Percentiles rank a stretch among this genome's conserved stretches.
These are phyloP conservation scores for Macaria liturata DNA, from an alignment of 2,888 invertebrate genomes.

Conservation along the genomic window DNA sequence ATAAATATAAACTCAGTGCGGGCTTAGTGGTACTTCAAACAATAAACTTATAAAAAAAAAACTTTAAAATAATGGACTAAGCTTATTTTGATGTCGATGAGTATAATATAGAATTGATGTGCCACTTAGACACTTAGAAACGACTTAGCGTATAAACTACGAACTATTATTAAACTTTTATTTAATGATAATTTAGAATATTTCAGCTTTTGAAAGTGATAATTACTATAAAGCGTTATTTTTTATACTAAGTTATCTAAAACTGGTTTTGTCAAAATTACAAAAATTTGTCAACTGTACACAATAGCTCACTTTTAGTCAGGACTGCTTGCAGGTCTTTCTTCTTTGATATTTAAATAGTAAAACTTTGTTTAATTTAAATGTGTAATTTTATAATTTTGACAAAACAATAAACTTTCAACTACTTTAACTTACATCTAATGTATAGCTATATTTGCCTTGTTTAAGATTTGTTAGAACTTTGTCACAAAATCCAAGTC, in stretches of 20 bases:
- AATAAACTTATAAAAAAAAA: no score
- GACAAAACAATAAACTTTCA: not conserved
- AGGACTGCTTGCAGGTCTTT: no score
- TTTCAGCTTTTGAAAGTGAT: constrained; percentile 61
- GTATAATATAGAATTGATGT: constrained; percentile 1
- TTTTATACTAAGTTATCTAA: constrained; percentile 38
- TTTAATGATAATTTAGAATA: constrained; percentile 75
- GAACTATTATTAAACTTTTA: constrained; percentile 20
- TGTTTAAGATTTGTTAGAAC: constrained; percentile 9
- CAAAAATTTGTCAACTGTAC: not conserved
- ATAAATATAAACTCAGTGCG: no score
- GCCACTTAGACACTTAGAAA: constrained; percentile 5
- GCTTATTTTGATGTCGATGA: no score
- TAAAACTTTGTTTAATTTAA: no score
- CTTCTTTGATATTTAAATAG: no score
- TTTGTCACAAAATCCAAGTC: constrained; percentile 10
- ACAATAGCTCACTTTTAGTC: no score
- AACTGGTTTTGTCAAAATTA: constrained; percentile 29
- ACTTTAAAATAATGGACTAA: no score
- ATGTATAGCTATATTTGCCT: constrained; percentile 6
- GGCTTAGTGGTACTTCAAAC: no score
- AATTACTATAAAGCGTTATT: constrained; percentile 71
- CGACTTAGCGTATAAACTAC: constrained; percentile 24
- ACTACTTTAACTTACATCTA: no score
- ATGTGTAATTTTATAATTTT: not conserved